These are phyloP conservation scores for Amphipyra tragopoginis DNA, from an alignment of 2,888 invertebrate genomes.

Conservation along the genomic window DNA sequence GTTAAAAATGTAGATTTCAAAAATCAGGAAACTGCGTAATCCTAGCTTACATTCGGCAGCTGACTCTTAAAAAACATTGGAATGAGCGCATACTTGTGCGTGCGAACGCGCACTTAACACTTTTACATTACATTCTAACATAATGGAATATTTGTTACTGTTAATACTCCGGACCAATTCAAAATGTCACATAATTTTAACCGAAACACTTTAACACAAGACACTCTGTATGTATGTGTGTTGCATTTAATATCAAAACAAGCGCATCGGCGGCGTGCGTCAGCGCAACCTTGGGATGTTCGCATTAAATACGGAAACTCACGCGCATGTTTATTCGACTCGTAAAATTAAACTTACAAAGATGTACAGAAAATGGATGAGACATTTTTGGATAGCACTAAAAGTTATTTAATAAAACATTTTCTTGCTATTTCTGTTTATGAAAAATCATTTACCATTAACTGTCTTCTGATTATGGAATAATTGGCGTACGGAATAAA, in stretches of 20 bases:
- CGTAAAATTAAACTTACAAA: conserved; percentile 73
- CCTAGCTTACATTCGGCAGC: no score
- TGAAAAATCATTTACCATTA: no score
- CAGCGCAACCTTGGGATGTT: conserved; percentile 68
- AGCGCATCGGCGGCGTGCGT: conserved; percentile 61
- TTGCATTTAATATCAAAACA: conserved; percentile 56
- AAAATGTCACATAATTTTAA: conserved; percentile 50
- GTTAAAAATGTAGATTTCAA: no score
- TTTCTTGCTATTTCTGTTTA: no score
- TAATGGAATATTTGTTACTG: conserved; percentile 43
- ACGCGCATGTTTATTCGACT: conserved; percentile 72
- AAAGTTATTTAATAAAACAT: neutral
- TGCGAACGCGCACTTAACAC: no score
- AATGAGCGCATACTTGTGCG: no score
- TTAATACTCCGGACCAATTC: conserved; percentile 36
- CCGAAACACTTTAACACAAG: conserved; percentile 42
- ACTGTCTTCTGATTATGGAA: no score
- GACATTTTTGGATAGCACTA: conserved; percentile 23
- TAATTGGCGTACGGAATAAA: no score
- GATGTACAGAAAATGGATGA: conserved; percentile 59
- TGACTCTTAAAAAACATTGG: no score
- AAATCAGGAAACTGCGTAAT: no score
- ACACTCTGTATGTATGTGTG: conserved; percentile 24
- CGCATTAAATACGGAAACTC: conserved; percentile 75
- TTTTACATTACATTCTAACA: conserved; percentile 3